These are phyloP conservation scores for Onthophagus taurus DNA, from an alignment of 1,140 invertebrate genomes.

Conservation along the genomic window DNA sequence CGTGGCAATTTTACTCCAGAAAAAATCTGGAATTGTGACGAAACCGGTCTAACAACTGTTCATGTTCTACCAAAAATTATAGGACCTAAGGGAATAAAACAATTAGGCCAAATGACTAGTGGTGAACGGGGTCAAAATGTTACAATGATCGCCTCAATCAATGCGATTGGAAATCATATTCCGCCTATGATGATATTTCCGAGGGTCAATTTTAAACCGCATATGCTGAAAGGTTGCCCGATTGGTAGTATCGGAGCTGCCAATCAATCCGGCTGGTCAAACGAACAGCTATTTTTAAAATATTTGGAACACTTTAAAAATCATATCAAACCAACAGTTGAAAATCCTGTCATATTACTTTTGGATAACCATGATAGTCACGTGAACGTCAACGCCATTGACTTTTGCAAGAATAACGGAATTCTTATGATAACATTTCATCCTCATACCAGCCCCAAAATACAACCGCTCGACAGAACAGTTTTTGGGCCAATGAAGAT, in stretches of 20 bases:
- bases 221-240: too few relatives aligned
- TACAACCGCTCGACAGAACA: slow-evolving; percentile 8
- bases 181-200: slow-evolving; percentile 35
- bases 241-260: not conserved
- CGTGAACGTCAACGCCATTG: not conserved
- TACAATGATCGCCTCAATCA: slow-evolving; percentile 29
- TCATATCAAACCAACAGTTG: slow-evolving; percentile 19
- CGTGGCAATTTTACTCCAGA: slow-evolving; percentile 6
- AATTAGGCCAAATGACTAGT: slow-evolving; percentile 18
- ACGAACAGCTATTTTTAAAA: slow-evolving; percentile 27
- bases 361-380: slow-evolving; percentile 11
- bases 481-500: slow-evolving; percentile 10
- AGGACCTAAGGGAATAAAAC: slow-evolving; percentile 17
- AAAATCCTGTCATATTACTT: slow-evolving; percentile 13
- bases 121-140: slow-evolving; percentile 23
- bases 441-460: not conserved
- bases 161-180: slow-evolving; percentile 29
- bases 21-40: slow-evolving; percentile 23
- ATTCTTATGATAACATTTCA: not conserved
- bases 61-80: slow-evolving; percentile 18
- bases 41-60: slow-evolving; percentile 21
- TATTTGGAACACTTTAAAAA: slow-evolving; percentile 35
- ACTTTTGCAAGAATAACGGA: not conserved
- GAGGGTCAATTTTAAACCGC: too few relatives aligned
- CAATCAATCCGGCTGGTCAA: slow-evolving; percentile 38